These are phyloP conservation scores for Sander vitreus DNA, from an alignment of 2,113 vertebrate genomes.

Conservation along the genomic window DNA sequence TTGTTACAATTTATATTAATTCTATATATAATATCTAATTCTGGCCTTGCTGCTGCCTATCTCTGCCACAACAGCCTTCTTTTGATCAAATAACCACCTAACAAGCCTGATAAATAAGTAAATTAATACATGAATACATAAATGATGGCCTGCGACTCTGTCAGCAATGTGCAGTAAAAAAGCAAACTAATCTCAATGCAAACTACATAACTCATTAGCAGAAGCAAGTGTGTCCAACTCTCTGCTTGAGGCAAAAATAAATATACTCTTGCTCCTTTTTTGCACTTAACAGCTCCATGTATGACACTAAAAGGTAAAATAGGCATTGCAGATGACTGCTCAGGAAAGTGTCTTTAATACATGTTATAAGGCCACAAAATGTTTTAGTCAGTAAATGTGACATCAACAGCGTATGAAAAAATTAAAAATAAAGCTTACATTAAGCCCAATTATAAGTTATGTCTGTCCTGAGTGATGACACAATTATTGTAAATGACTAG, in stretches of 20 bases:
- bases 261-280: not conserved
- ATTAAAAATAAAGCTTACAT: constrained; percentile 18
- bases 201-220: not conserved
- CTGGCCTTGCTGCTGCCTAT: not conserved
- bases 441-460: constrained; percentile 1
- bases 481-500: constrained; percentile 27
- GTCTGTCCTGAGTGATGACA: not conserved
- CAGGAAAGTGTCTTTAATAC: not conserved
- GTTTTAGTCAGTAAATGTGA: not conserved
- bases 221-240: not conserved
- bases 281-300: not conserved
- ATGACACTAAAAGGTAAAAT: not conserved
- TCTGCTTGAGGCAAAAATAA: not conserved
- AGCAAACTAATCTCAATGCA: not conserved
- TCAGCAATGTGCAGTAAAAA: not conserved
- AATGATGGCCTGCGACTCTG: not conserved
- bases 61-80: not conserved
- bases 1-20: not conserved
- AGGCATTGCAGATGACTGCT: not conserved
- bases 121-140: not conserved
- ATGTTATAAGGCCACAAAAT: not conserved
- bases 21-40: not conserved
- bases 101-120: not conserved
- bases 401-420: not conserved
- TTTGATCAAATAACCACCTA: not conserved